Conservation (phyloP, 2,797 vertebrate genomes). For the Sebastes dallii region DNA sequence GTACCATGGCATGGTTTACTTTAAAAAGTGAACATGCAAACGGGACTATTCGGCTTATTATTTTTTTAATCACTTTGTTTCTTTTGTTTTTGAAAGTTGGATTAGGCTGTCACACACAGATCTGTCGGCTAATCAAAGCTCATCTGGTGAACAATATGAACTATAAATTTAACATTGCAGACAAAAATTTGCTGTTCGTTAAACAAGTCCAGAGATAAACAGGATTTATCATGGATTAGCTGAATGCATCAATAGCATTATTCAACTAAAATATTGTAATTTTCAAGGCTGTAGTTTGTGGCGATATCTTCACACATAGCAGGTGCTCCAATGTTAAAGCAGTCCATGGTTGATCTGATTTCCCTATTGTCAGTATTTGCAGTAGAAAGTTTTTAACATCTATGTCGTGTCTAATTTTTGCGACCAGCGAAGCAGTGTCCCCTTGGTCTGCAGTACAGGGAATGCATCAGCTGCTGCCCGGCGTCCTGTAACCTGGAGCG, state of each 20-base stretch:
- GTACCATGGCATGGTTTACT: background rate
- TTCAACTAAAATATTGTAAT: background rate
- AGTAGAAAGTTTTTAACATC: background rate
- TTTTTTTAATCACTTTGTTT: background rate
- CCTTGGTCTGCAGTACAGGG: slow-evolving; percentile 85
- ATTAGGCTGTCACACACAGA: background rate
- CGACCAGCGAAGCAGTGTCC: slow-evolving; percentile 80
- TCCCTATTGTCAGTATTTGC: background rate
- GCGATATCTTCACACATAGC: background rate
- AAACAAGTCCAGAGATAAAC: background rate
- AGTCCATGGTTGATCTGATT: background rate
- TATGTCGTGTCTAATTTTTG: slow-evolving; percentile 22
- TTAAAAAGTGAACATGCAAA: background rate
- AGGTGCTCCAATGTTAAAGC: background rate
- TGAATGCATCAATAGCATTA: background rate
- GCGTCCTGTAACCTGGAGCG: slow-evolving; percentile 85
- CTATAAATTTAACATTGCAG: background rate
- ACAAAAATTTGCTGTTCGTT: background rate
- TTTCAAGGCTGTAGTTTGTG: background rate
- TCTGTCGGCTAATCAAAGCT: background rate
- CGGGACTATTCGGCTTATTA: background rate
- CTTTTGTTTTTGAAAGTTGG: background rate
- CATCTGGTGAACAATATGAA: background rate
- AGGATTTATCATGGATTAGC: background rate
- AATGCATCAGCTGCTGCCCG: slow-evolving; percentile 94